Evolutionary conservation across 2,888 invertebrate species (phyloP).

Genomic region (Lathronympha strigana): DNA sequence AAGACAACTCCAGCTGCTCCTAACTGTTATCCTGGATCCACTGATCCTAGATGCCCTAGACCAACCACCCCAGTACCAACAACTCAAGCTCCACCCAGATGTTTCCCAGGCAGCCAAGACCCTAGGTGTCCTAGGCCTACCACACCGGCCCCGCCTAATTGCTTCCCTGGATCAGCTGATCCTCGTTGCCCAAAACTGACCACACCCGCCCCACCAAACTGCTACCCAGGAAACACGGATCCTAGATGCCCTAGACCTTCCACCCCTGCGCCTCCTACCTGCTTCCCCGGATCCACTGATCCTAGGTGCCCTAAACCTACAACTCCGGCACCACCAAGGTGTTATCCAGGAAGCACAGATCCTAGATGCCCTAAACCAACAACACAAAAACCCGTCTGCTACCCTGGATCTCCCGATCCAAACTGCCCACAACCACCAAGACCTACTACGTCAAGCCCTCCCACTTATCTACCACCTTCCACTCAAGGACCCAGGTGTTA

Average conservation of each 20-base stretch:
- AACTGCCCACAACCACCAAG: conserved; percentile 46
- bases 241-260: conserved; percentile 53
- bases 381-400: conserved; percentile 48
- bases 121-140: conserved; percentile 60
- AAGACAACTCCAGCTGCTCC: conserved; percentile 46
- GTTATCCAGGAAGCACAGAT: conserved; percentile 58
- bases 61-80: conserved; percentile 43
- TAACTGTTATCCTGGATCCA: conserved; percentile 46
- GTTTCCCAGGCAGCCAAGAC: conserved; percentile 62
- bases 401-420: conserved; percentile 50
- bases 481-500: conserved; percentile 17
- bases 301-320: conserved; percentile 59
- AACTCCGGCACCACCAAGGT: conserved; percentile 48
- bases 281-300: conserved; percentile 62
- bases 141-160: conserved; percentile 49
- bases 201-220: conserved; percentile 34
- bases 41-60: conserved; percentile 51
- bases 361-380: conserved; percentile 50
- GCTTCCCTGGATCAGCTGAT: conserved; percentile 57
- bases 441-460: conserved; percentile 49
- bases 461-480: conserved; percentile 47
- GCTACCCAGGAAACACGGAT: conserved; percentile 39
- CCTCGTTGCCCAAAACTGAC: conserved; percentile 52
- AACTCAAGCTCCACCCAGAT: conserved; percentile 45
- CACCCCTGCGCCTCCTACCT: conserved; percentile 45